Conservation (phyloP, 1,140 invertebrate species). For the Spodoptera litura region DNA sequence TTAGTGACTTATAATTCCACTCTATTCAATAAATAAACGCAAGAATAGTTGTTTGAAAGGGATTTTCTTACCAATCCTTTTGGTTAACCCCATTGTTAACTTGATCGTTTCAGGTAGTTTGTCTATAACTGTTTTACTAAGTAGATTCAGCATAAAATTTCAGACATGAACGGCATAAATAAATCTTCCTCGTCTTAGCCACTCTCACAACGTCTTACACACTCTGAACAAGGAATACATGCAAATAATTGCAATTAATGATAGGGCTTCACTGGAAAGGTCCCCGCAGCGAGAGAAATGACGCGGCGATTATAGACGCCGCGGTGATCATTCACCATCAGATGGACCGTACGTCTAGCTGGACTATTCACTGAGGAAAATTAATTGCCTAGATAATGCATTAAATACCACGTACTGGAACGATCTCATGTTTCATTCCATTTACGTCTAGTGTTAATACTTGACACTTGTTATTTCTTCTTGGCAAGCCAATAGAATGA, state of each 20-base stretch:
- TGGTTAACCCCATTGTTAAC: neutral
- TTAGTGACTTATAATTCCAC: neutral
- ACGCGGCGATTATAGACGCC: constrained; percentile 16
- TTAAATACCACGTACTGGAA: constrained; percentile 26
- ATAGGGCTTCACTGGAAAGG: neutral
- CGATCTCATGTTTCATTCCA: constrained; percentile 36
- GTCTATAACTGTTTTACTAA: no score
- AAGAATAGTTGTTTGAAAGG: neutral
- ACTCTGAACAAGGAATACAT: neutral
- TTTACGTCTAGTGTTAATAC: constrained; percentile 32
- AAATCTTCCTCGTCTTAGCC: neutral
- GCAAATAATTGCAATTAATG: constrained; percentile 9
- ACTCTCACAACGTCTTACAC: no score
- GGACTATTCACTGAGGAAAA: constrained; percentile 29
- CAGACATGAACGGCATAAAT: neutral
- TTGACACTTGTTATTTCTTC: constrained; percentile 34
- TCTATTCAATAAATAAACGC: neutral
- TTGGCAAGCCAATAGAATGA: constrained; percentile 14
- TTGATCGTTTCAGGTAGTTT: neutral
- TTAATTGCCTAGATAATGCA: constrained; percentile 34
- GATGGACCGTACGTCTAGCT: constrained; percentile 26
- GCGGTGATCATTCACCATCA: constrained; percentile 27
- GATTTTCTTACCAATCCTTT: neutral
- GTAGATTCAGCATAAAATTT: no score
- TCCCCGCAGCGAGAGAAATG: constrained; percentile 30